Percentiles rank a stretch among this genome's conserved stretches.
These are phyloP conservation scores for Zonotrichia leucophrys DNA, from an alignment of 2,113 vertebrate genomes.

Conservation along the genomic window DNA sequence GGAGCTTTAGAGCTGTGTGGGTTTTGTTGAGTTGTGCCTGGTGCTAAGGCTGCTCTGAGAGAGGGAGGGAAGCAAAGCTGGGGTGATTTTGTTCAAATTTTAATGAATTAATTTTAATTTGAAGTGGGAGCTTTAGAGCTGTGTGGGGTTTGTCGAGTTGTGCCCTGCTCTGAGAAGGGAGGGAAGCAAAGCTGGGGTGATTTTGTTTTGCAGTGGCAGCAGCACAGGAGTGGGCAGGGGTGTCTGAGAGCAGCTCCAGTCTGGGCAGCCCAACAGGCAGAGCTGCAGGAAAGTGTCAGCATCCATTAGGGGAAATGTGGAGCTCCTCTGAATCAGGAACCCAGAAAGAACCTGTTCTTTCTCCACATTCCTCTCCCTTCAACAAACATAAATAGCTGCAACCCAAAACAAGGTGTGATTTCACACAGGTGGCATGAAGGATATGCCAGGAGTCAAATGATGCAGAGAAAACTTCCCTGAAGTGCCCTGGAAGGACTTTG, in stretches of 20 bases:
- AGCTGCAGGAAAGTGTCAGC: not conserved
- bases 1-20: accelerated
- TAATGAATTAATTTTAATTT: too few relatives aligned
- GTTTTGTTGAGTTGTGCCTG: accelerated
- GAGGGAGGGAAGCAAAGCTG: too few relatives aligned
- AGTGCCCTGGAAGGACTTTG: not conserved
- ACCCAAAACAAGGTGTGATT: not conserved
- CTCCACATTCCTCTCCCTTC: not conserved
- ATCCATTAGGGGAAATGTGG: not conserved
- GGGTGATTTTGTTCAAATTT: too few relatives aligned
- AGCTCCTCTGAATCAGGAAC: not conserved
- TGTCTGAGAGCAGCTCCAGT: not conserved
- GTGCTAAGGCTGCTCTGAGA: not conserved
- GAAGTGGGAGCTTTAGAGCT: too few relatives aligned
- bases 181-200: too few relatives aligned
- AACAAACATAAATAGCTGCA: not conserved
- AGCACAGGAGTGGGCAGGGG: too few relatives aligned
- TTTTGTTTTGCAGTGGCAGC: not conserved
- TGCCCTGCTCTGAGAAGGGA: too few relatives aligned
- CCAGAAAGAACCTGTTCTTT: too few relatives aligned
- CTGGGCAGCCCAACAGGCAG: not conserved
- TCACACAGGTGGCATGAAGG: not conserved
- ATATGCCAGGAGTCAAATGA: not conserved
- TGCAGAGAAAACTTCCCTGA: not conserved
- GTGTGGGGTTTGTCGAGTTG: too few relatives aligned